Evolutionary conservation across 2,888 invertebrate species (phyloP).

Genomic region (Taenaris catops): DNA sequence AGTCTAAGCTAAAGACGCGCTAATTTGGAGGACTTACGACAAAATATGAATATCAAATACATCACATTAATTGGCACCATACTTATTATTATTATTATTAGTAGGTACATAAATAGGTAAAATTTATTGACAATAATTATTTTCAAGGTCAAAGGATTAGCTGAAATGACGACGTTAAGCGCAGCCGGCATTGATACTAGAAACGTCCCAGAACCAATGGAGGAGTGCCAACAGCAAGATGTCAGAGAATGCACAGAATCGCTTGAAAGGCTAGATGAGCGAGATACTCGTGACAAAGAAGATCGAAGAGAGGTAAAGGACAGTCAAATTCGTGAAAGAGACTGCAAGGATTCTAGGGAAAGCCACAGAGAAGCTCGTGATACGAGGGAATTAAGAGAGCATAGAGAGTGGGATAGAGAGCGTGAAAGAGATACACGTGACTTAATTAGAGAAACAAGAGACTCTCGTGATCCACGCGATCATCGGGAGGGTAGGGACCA

Average conservation of each 20-base stretch:
- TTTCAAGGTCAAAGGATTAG: slow-evolving; percentile 88
- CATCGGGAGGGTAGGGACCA: slow-evolving; percentile 49
- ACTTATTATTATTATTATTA: too few relatives aligned
- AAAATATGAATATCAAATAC: too few relatives aligned
- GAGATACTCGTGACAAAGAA: slow-evolving; percentile 57
- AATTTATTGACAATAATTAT: too few relatives aligned
- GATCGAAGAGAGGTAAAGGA: slow-evolving; percentile 59
- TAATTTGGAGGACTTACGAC: too few relatives aligned
- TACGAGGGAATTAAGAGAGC: slow-evolving; percentile 40
- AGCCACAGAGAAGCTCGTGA: slow-evolving; percentile 57
- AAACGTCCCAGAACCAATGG: slow-evolving; percentile 72
- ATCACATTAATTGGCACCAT: too few relatives aligned
- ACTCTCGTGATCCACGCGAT: slow-evolving; percentile 41
- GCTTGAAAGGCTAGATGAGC: slow-evolving; percentile 52
- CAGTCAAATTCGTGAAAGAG: slow-evolving; percentile 49
- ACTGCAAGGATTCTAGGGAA: slow-evolving; percentile 56
- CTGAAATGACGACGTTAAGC: slow-evolving; percentile 94
- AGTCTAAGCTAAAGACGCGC: too few relatives aligned
- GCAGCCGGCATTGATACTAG: slow-evolving; percentile 79
- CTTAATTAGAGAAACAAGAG: slow-evolving; percentile 38
- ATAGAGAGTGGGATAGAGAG: slow-evolving; percentile 46
- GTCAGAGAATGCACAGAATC: slow-evolving; percentile 51
- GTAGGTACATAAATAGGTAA: too few relatives aligned
- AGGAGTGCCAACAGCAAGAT: slow-evolving; percentile 63
- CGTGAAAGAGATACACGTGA: slow-evolving; percentile 50